Conservation (phyloP, 2,888 invertebrate genomes). For the Leistus spinibarbis region DNA sequence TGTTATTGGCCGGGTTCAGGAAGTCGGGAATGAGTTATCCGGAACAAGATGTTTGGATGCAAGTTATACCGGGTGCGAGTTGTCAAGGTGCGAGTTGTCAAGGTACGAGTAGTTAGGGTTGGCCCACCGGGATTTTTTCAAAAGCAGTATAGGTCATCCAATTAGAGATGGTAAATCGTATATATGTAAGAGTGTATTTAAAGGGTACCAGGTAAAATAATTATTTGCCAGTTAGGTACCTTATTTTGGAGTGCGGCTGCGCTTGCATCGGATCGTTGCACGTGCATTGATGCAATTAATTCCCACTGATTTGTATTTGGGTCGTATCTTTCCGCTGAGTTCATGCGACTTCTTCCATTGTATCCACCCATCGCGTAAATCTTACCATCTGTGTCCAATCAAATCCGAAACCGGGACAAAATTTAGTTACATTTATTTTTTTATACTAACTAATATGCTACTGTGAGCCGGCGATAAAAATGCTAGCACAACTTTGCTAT, state of each 20-base stretch:
- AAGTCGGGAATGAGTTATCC: too few relatives aligned
- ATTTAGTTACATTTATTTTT: background rate
- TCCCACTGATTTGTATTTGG: slow-evolving; percentile 80
- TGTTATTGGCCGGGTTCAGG: too few relatives aligned
- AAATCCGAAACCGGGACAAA: background rate
- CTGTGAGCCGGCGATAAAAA: too few relatives aligned
- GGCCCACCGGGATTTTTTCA: too few relatives aligned
- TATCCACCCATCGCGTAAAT: slow-evolving; percentile 86
- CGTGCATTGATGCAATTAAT: slow-evolving; percentile 75
- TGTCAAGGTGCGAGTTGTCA: too few relatives aligned
- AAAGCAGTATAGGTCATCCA: too few relatives aligned
- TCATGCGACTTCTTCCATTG: slow-evolving; percentile 77
- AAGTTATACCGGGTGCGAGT: too few relatives aligned
- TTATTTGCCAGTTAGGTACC: slow-evolving; percentile 50
- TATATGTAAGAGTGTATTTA: background rate
- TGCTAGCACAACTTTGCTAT: too few relatives aligned
- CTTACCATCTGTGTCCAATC: slow-evolving; percentile 60
- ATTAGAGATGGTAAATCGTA: too few relatives aligned
- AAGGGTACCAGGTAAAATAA: background rate
- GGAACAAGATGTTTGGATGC: too few relatives aligned
- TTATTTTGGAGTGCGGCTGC: slow-evolving; percentile 72
- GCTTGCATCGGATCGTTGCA: slow-evolving; percentile 78
- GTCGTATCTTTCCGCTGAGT: slow-evolving; percentile 79
- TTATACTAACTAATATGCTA: too few relatives aligned
- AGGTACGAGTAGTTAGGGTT: too few relatives aligned